Conservation (phyloP, 1,140 invertebrate species). For the Coboldia fuscipes region DNA sequence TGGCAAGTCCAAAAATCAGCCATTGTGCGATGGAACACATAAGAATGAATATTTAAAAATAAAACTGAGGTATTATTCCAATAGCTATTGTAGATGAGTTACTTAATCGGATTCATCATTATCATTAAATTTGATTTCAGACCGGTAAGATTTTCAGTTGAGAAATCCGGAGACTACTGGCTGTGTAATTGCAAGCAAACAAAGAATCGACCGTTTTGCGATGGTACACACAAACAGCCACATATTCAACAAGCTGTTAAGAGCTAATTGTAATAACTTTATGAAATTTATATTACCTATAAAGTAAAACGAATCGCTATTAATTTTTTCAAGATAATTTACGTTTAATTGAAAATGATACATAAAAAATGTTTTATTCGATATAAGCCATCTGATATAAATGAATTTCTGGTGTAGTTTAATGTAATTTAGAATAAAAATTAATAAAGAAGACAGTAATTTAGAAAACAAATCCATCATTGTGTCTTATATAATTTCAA, state of each 20-base stretch:
- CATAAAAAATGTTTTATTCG: too few relatives aligned
- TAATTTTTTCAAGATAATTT: too few relatives aligned
- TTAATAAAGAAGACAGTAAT: too few relatives aligned
- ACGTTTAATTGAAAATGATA: too few relatives aligned
- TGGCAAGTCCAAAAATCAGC: slow-evolving; percentile 77
- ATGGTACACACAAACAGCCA: slow-evolving; percentile 72
- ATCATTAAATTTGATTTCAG: slow-evolving; percentile 19
- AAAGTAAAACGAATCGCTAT: too few relatives aligned
- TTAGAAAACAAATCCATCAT: too few relatives aligned
- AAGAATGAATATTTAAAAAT: slow-evolving; percentile 50
- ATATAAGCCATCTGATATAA: too few relatives aligned
- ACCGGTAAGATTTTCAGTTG: slow-evolving; percentile 65
- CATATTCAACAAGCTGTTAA: slow-evolving; percentile 34
- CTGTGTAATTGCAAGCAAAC: slow-evolving; percentile 98
- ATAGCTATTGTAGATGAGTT: neutral
- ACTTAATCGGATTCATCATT: neutral
- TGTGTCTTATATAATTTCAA: too few relatives aligned
- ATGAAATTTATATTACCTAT: too few relatives aligned
- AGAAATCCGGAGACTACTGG: slow-evolving; percentile 87
- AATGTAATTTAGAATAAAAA: too few relatives aligned
- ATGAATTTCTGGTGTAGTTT: too few relatives aligned
- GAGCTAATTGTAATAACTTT: too few relatives aligned
- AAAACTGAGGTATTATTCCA: slow-evolving; percentile 26
- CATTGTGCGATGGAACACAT: slow-evolving; percentile 88
- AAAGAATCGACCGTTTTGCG: slow-evolving; percentile 85